Evolutionary conservation across 2,113 vertebrate genomes (phyloP), one percentile per base, ranked within the genome.

Genomic region (Dipodomys merriami): DNA sequence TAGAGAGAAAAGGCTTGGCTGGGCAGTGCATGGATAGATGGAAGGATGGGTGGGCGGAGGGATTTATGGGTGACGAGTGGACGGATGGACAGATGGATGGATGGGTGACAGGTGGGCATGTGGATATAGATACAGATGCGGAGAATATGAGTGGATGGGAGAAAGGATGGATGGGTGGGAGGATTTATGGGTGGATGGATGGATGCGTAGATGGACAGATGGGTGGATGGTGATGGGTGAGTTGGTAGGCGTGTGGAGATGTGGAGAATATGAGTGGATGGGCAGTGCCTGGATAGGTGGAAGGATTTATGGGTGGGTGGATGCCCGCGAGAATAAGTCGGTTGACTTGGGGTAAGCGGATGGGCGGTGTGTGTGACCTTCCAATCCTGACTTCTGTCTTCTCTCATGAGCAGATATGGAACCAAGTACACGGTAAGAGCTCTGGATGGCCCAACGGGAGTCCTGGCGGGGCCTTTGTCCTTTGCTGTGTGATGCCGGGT

Each of bases 291-390:
- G 39, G 39, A 39, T 39, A 39, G 25, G 33, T 30, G 77, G 2
- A 49, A 1, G 3, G 0, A 60, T 60, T 60, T 60, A 60, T 4
- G 22, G 20, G 4, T 3, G 2, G 49, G 64, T 5, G 29, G 57
- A 4, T 13, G 18, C 11, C 11, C 62, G 60, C 71, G 35, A 9
- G 35, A 86, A 11, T 4, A 0, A 6, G 1, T 1, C 2, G 60
- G 20, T 62, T 62, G n/a, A 53, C 30, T 29, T 19, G 7, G 67
- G 60, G 64, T 18, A 5, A 57, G 44, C 11, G 39, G 22, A 3
- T 15, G 19, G 27, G 9, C 7, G 49, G 25, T 1, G 6, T 15
- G 25, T 6, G 30, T 33, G 68, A 9, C 44, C 18, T 39, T 9
- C n/a, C 39, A n/a, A 39, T 39, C 39, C 39, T 39, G 39, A 39